A percentile compares a stretch with the other conserved stretches of the same genome.
Evolutionary conservation across 2,113 vertebrate genomes (phyloP).

Genomic region (Eulacestoma nigropectus): DNA sequence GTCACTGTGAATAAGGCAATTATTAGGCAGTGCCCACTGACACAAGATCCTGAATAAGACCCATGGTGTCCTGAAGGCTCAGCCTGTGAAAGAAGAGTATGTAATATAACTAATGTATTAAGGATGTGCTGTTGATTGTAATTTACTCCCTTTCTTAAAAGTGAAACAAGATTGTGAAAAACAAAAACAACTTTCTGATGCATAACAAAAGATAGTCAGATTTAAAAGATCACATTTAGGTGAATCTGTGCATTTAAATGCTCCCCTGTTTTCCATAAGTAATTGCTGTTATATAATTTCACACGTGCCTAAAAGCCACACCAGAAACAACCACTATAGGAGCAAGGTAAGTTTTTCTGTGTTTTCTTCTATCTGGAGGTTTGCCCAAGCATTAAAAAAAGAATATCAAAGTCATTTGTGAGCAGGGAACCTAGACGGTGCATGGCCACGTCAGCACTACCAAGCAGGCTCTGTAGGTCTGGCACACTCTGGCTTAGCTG

Average conservation of each 20-base stretch:
- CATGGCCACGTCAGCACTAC: accelerated
- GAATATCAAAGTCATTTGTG: not conserved
- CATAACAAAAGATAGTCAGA: not conserved
- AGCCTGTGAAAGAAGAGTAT: not conserved
- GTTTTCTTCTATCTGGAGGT: not conserved
- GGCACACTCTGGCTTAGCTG: not conserved
- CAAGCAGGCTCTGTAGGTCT: not conserved
- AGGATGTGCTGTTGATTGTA: not conserved
- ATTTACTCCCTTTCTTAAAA: not conserved
- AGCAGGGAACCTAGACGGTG: not conserved
- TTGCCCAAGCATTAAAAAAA: not conserved
- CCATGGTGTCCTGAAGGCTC: accelerated
- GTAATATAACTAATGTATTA: accelerated
- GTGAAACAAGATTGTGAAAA: not conserved
- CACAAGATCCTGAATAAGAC: accelerated
- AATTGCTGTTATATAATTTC: not conserved
- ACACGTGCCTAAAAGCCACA: not conserved
- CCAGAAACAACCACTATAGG: not conserved
- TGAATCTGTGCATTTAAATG: not conserved
- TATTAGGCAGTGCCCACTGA: not conserved
- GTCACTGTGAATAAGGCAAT: constrained; percentile 28
- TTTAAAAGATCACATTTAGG: not conserved
- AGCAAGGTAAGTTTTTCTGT: not conserved
- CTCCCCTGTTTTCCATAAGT: not conserved
- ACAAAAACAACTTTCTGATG: not conserved